Conservation (phyloP, 2,888 invertebrate genomes). For the Lacanobia wlatinum region DNA sequence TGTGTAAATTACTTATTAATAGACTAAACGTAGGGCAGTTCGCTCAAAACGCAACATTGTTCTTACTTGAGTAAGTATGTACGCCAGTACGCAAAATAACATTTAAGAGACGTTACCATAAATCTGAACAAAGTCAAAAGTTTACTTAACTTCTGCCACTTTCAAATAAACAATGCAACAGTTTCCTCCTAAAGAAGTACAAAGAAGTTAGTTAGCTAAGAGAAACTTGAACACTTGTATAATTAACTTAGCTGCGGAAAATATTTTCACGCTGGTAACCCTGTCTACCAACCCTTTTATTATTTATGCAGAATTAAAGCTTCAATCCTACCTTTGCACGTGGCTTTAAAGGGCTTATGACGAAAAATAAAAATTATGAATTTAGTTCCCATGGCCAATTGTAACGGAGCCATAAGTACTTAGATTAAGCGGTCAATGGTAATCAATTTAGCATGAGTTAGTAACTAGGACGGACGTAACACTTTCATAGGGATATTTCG, state of each 20-base stretch:
- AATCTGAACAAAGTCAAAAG: background rate
- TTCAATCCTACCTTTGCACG: background rate
- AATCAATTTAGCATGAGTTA: constrained; percentile 46
- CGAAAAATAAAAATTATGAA: constrained; percentile 13
- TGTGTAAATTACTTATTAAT: too few species aligned
- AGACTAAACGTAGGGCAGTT: too few species aligned
- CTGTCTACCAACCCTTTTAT: background rate
- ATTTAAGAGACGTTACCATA: too few species aligned
- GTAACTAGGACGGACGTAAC: constrained; percentile 33
- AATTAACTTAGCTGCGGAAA: constrained; percentile 5
- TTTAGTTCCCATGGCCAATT: constrained; percentile 36
- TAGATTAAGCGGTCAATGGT: constrained; percentile 35
- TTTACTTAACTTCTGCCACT: background rate
- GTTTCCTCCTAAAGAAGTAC: background rate
- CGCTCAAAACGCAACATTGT: too few species aligned
- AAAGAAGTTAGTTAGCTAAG: constrained; percentile 4
- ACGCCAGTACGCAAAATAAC: too few species aligned
- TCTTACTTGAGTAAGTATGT: too few species aligned
- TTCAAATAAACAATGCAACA: constrained; percentile 29
- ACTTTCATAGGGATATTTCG: constrained; percentile 13
- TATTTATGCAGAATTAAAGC: constrained; percentile 23
- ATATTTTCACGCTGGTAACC: constrained; percentile 5
- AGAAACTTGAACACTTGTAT: constrained; percentile 6
- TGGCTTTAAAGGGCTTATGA: background rate
- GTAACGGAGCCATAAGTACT: constrained; percentile 5